Base-by-base conservation (phyloP, 1,140 invertebrate species). In the Drosophila azteca region DNA sequence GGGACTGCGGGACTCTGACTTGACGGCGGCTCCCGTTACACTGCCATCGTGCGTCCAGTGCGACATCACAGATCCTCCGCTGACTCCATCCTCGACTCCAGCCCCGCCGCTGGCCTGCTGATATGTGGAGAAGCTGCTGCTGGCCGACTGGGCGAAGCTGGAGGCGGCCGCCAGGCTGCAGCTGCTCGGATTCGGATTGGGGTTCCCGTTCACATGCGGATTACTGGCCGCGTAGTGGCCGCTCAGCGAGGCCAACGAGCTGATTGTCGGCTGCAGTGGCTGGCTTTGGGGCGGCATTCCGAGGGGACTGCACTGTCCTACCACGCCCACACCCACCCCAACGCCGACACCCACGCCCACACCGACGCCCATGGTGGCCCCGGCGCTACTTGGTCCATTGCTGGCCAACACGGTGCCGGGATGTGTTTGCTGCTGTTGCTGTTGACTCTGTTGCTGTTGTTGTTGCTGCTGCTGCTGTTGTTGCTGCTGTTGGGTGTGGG, bases 61-160 rank as follows among this genome's bases (percentile, higher is more conserved):
- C 22, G 61, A 70, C 78, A 74, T 83, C 9, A 55, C 46, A 13
- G 52, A 46, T 6, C 58, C 22, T 0, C 63, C 61, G 45, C 81
- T 83, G 59, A 78, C 83, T 46, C 59, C 78, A 54, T 80, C 88
- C 31, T 74, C 79, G 44, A 51, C 64, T 15, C 46, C 67, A 62
- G 44, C 60, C 71, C 51, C 61, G 55, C 35, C 44, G 29, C 45
- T 70, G 15, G 70, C 45, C 79, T 90, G 90, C 41, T 91, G 81
- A 91, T 91, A 91, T 90, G 90, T 90, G 68, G 90, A 91, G 71
- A 91, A 91, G 70, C 90, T 91, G 60, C 90, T 91, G 69, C 64
- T 67, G n/a, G 78, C 50, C 31, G 88, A 90, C 24, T 90, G 88
- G 4, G 83, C 72, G 52, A 90, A 90, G 31, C 73, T 74, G 41